These are phyloP conservation scores for Astyanax mexicanus DNA, from an alignment of 2,797 vertebrate genomes.

Conservation along the genomic window DNA sequence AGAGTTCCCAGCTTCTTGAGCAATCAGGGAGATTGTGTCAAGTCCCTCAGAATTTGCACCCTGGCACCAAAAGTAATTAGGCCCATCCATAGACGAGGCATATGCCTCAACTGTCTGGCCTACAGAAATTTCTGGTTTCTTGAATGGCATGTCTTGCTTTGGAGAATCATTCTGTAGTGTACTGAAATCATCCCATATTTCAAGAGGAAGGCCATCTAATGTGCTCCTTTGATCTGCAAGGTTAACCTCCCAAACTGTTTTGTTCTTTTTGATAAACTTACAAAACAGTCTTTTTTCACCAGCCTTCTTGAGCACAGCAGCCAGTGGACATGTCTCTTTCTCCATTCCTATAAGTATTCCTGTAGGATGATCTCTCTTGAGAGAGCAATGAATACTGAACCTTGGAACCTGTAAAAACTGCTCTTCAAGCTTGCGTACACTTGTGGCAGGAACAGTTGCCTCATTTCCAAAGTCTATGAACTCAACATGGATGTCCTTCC, in stretches of 20 bases:
- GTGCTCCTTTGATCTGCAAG: slow-evolving; percentile 49
- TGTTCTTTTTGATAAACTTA: slow-evolving; percentile 76
- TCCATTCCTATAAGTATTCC: slow-evolving; percentile 55
- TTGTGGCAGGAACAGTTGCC: slow-evolving; percentile 65
- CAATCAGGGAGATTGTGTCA: slow-evolving; percentile 69
- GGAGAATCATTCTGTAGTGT: not conserved
- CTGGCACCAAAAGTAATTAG: slow-evolving; percentile 91
- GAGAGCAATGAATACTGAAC: slow-evolving; percentile 75
- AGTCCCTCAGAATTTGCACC: slow-evolving; percentile 72
- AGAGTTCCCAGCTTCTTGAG: slow-evolving; percentile 71
- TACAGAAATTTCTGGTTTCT: slow-evolving; percentile 57
- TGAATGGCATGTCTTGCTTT: slow-evolving; percentile 49
- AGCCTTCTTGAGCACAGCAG: slow-evolving; percentile 68
- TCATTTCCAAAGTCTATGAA: slow-evolving; percentile 87
- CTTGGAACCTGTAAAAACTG: slow-evolving; percentile 65
- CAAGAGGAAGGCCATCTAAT: slow-evolving; percentile 19
- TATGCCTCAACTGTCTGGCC: slow-evolving; percentile 75
- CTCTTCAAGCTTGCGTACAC: slow-evolving; percentile 67
- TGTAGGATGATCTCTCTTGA: slow-evolving; percentile 63
- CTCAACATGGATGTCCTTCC: slow-evolving; percentile 67
- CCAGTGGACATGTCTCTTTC: slow-evolving; percentile 68
- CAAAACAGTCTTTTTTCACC: slow-evolving; percentile 68
- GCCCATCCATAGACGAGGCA: slow-evolving; percentile 76
- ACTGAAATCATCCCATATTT: slow-evolving; percentile 14
- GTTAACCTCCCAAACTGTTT: slow-evolving; percentile 78